These are phyloP conservation scores for Oxyteleia sp. DNA, from an alignment of 2,888 invertebrate genomes.

Conservation along the genomic window DNA sequence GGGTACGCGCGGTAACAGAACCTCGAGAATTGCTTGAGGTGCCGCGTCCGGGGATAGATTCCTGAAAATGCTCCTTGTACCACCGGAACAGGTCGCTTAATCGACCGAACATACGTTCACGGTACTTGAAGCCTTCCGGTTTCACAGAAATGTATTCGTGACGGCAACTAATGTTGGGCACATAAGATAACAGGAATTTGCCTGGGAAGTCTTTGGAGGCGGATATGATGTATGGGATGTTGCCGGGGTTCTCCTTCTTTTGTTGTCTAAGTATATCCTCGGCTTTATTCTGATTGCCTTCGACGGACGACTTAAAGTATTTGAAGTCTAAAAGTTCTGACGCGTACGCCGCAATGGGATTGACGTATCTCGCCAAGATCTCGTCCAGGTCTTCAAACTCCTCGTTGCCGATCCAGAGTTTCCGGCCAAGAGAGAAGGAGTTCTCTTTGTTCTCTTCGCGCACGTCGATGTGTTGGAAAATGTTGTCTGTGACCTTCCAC, in stretches of 20 bases:
- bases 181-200: slow-evolving; percentile 97
- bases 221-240: slow-evolving; percentile 96
- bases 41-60: slow-evolving; percentile 92
- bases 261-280: slow-evolving; percentile 96
- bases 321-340: slow-evolving; percentile 97
- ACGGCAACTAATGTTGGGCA: slow-evolving; percentile 94
- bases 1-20: slow-evolving; percentile 89
- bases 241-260: slow-evolving; percentile 94
- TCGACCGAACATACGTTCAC: slow-evolving; percentile 95
- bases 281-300: slow-evolving; percentile 94
- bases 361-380: slow-evolving; percentile 98
- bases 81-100: slow-evolving; percentile 94
- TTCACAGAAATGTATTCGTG: slow-evolving; percentile 97
- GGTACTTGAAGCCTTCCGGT: slow-evolving; percentile 97
- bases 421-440: slow-evolving; percentile 96
- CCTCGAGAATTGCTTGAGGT: slow-evolving; percentile 92
- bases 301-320: slow-evolving; percentile 93
- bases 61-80: slow-evolving; percentile 99
- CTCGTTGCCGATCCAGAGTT: slow-evolving; percentile 95
- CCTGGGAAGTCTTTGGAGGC: slow-evolving; percentile 96
- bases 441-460: slow-evolving; percentile 98
- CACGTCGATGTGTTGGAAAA: slow-evolving; percentile 98
- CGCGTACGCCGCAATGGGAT: slow-evolving; percentile 98
- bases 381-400: slow-evolving; percentile 99
- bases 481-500: slow-evolving; percentile 98